phyloP scores from a whole-genome alignment of 2,113 vertebrate species.

The Gasterosteus aculeatus region DNA sequence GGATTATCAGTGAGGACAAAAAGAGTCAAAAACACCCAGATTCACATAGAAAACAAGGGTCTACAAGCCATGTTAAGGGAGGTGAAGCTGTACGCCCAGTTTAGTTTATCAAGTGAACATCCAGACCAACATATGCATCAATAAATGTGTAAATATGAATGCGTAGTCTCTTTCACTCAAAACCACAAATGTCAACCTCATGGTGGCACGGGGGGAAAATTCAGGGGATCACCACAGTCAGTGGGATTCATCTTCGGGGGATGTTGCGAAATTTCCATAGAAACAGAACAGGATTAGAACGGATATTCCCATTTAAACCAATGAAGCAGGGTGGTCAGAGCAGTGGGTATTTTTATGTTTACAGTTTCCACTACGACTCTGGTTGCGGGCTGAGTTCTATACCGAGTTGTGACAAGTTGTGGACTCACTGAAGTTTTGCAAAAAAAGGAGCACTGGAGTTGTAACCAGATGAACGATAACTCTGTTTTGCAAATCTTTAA shows the following conservation, averaged over 20 bases:
- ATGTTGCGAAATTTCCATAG: neutral
- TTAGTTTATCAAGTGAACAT: neutral
- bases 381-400: too few relatives aligned
- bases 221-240: neutral
- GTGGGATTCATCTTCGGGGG: neutral
- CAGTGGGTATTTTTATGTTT: too few relatives aligned
- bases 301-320: too few relatives aligned
- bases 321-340: too few relatives aligned
- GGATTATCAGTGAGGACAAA: constrained; percentile 15
- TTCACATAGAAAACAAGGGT: neutral
- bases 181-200: neutral
- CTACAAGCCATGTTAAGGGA: neutral
- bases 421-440: too few relatives aligned
- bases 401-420: too few relatives aligned
- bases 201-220: neutral
- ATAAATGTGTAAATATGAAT: neutral
- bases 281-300: too few relatives aligned
- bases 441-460: too few relatives aligned
- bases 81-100: neutral
- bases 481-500: too few relatives aligned
- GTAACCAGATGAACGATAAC: too few relatives aligned
- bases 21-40: neutral
- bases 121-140: neutral
- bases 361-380: too few relatives aligned
- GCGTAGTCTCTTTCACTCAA: neutral